Base-by-base conservation (phyloP, 2,797 vertebrate species). In the Chelon auratus region DNA sequence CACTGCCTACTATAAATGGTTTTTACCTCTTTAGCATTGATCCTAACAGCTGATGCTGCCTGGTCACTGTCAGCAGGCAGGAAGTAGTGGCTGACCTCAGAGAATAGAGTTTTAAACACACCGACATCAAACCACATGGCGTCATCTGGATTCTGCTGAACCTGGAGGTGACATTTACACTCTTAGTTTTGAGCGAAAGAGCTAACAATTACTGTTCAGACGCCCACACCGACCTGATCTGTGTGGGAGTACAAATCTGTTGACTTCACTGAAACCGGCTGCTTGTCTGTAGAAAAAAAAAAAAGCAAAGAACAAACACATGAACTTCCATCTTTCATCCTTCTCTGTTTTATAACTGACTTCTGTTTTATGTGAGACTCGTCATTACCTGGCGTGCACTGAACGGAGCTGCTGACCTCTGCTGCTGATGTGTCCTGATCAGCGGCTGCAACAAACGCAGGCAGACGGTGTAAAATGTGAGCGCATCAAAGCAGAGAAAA, bases 111-210 rank as follows among this genome's bases (percentile, higher is more conserved):
- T 92, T 95, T 97, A 87, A 97, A 97, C 86, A 98, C 95, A 1
- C 97, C 97, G 5, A 97, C 97, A 55, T 99, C 97, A 17, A 94
- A 97, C 98, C 98, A 99, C 48, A 86, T 89, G 0, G 80, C 43
- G 14, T 91, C 91, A n/a, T 94, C 93, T 56, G 89, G 87, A 42
- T 67, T 66, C 90, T 88, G 72, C n/a, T 85, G 57, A 14, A 67
- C 71, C 73, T 91, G 87, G 20, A 82, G 48, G 14, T 9, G 9
- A 68, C 5, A 36, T n/a, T 47, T 1, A 18, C 2, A 54, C 17
- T 64, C 2, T 64, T 4, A 50, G 3, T 12, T 65, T 5, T 5
- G 7, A 61, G 45, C 8, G 0, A 43, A 4, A 53, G 14, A 45
- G 8, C 5, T 1, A 14, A n/a, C 2, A 15, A 36, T 11, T 11